A percentile compares a stretch with the other conserved stretches of the same genome.
Evolutionary conservation across 1,140 invertebrate species (phyloP).

Genomic region (Colletes gigas): DNA sequence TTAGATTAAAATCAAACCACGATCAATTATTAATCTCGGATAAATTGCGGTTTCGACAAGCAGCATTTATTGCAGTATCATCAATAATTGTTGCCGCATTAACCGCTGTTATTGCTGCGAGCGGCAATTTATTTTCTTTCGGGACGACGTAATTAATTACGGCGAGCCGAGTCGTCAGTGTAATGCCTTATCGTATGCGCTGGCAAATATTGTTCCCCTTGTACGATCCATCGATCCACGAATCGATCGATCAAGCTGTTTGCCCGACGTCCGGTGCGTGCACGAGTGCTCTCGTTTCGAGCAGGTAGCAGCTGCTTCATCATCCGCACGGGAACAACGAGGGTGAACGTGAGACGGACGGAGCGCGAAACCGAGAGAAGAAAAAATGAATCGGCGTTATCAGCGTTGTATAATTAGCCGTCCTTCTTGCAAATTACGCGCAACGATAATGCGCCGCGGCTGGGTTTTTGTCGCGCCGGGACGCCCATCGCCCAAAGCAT

Average conservation of each 20-base stretch:
- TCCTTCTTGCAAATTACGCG: slow-evolving; percentile 48
- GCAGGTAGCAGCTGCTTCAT: slow-evolving; percentile 58
- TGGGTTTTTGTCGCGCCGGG: not conserved
- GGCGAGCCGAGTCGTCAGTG: slow-evolving; percentile 43
- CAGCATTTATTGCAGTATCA: slow-evolving; percentile 61
- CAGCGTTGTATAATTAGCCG: slow-evolving; percentile 49
- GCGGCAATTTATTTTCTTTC: slow-evolving; percentile 59
- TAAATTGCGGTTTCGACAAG: slow-evolving; percentile 59
- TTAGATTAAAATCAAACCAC: slow-evolving; percentile 45
- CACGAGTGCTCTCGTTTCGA: slow-evolving; percentile 42
- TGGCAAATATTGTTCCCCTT: slow-evolving; percentile 53
- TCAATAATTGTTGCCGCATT: slow-evolving; percentile 57
- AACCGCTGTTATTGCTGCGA: slow-evolving; percentile 57
- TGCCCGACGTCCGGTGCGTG: slow-evolving; percentile 42
- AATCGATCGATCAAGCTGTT: slow-evolving; percentile 62
- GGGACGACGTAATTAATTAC: slow-evolving; percentile 61
- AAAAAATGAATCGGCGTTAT: slow-evolving; percentile 54
- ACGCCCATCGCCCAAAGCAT: not conserved
- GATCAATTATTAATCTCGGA: slow-evolving; percentile 58
- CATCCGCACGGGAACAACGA: slow-evolving; percentile 18
- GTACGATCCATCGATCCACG: slow-evolving; percentile 60
- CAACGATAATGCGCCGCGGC: slow-evolving; percentile 43
- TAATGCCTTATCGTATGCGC: slow-evolving; percentile 35
- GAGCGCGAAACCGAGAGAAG: not conserved
- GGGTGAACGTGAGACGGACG: not conserved